Base-by-base conservation (phyloP, 1,140 invertebrate species). In the Ephestia elutella region DNA sequence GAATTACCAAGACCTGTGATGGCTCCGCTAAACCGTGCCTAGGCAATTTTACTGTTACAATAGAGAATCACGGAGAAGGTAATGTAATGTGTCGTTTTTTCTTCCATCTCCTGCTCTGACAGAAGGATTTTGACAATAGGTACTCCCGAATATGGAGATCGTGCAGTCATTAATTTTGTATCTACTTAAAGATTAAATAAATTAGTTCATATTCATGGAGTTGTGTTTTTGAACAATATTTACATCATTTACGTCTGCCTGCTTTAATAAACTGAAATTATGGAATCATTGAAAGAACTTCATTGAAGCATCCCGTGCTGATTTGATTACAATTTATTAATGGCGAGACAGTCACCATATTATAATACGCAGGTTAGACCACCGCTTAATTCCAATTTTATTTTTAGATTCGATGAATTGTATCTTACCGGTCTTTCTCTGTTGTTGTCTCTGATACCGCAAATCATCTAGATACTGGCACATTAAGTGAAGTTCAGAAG, bases 391-490 rank as follows among this genome's bases (percentile, higher is more conserved):
- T 44, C 19, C 19, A 53, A 53, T 38, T 65, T 72, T 73, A 66
- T 74, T 35, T 59, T 55, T 60, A 59, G 56, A 57, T 72, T 66
- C 60, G 60, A 65, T 65, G 73, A 75, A 66, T 51, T 57, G 56
- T 62, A 62, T 66, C 35, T 66, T 59, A 63, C 63, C 60, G 58
- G 53, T 18, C 55, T 60, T 66, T 63, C 57, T 63, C 58, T 60
- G 60, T 74, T 69, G 68, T 70, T 57, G 54, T 60, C 64, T 57
- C 59, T 44, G 60, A 49, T 68, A 62, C 62, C 60, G 68, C 63
- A 71, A 73, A 71, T 69, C 59, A 71, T 68, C 66, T 65, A 75
- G 77, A 69, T 73, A 74, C 67, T 13, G 10, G 38, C n/a, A 44
- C 13, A 44, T 3, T 15, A 44, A 44, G 0, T 44, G 13, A 44